These are phyloP conservation scores for Galeruca laticollis DNA, from an alignment of 2,888 invertebrate species.

Conservation along the genomic window DNA sequence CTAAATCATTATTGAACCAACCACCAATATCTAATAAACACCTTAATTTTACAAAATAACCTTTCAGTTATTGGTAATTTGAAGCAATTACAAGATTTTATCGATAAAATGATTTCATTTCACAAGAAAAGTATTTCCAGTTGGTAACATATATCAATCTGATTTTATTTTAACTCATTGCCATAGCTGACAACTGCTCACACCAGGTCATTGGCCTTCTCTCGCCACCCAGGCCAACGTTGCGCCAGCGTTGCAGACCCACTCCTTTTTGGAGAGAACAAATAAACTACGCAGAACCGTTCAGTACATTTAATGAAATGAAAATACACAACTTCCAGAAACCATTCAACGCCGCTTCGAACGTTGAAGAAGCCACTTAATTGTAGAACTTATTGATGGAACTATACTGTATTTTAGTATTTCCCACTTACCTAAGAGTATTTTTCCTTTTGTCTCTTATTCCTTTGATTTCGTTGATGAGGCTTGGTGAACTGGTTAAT, in stretches of 20 bases:
- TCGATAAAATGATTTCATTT: neutral
- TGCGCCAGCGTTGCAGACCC: constrained; percentile 2
- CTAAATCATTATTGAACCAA: neutral
- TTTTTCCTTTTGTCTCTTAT: too few relatives aligned
- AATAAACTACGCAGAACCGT: neutral
- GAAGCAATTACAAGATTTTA: neutral
- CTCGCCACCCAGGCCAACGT: neutral
- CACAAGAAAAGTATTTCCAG: neutral
- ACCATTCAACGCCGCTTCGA: neutral
- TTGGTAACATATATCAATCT: neutral
- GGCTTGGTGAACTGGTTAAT: too few relatives aligned
- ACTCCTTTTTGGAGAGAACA: constrained; percentile 7
- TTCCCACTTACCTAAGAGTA: too few relatives aligned
- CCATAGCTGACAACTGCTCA: constrained; percentile 4
- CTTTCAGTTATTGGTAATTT: neutral
- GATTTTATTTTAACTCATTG: constrained; percentile 1
- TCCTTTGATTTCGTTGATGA: too few relatives aligned
- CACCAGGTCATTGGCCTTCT: constrained; percentile 7
- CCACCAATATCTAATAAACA: neutral
- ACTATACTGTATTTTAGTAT: too few relatives aligned
- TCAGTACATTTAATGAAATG: neutral
- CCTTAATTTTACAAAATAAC: neutral
- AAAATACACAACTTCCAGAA: neutral
- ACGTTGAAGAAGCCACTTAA: neutral
- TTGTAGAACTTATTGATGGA: neutral